Base-by-base conservation (phyloP, 2,113 vertebrate genomes). In the Rhegmatorhina hoffmannsi region DNA sequence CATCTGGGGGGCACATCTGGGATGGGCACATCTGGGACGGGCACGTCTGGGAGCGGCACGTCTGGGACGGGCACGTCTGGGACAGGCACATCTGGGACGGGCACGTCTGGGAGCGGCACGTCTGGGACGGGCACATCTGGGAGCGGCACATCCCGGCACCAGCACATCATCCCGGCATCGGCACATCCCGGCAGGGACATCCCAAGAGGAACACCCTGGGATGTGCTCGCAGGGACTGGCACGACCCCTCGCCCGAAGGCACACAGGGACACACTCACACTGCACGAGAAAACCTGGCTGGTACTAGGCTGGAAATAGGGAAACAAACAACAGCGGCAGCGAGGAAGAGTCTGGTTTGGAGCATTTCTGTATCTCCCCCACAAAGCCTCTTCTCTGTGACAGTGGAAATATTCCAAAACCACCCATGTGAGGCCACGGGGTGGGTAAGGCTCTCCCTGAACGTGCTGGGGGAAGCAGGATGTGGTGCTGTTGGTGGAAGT, bases 391-490 rank as follows among this genome's bases (percentile, higher is more conserved):
- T 43, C 62, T 38, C 53, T 31, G 44, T 43, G 31, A 19, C 0
- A 21, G n/a, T 8, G 26, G 36, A 55, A 18, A 21, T 7, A 31
- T 4, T 16, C 26, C 3, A 1, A 16, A 40, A 15, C 31, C 33
- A 11, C 10, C 3, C 49, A 14, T n/a, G 44, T 1, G 10, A 31
- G n/a, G 4, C 15, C 3, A 14, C 1, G 7, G 25, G 21, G 2
- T 5, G 19, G 28, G 44, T 5, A 6, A n/a, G 6, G 31, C 49
- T 33, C 58, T 13, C 40, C 29, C 55, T 3, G 15, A 21, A 26
- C 5, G 0, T 0, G 17, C 16, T 6, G 6, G 18, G 0, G 33
- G 18, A 1, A 9, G 29, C 23, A 11, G 55, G 23, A 6, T 8
- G 50, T 5, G 5, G 26, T 1, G 2, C 69, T 24, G 36, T 0